Conservation (phyloP, 2,888 invertebrate species). For the Bugulina stolonifera region DNA sequence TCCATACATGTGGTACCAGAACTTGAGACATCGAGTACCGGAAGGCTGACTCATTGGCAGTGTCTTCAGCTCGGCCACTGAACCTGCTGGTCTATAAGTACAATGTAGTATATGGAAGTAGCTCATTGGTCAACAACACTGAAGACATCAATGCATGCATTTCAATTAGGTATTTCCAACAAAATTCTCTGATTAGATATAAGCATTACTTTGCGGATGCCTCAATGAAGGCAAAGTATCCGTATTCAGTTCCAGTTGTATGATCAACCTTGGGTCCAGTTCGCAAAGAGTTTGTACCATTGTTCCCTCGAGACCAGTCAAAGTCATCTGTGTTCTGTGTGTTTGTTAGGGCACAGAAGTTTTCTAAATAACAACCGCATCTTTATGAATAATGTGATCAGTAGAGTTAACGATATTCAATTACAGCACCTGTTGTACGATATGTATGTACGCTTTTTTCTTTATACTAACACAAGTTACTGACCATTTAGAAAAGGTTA, state of each 20-base stretch:
- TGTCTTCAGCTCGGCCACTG: constrained; percentile 5
- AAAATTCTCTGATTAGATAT: neutral
- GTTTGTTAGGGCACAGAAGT: constrained; percentile 21
- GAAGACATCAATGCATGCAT: too few relatives aligned
- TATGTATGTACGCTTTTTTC: too few relatives aligned
- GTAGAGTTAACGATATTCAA: neutral
- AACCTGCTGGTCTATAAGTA: neutral
- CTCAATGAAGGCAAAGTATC: constrained; percentile 59
- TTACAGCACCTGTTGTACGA: too few relatives aligned
- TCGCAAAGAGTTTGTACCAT: constrained; percentile 6
- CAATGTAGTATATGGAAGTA: neutral
- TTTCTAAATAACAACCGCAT: neutral
- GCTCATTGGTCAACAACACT: too few relatives aligned
- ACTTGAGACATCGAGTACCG: constrained; percentile 27
- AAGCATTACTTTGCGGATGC: constrained; percentile 31
- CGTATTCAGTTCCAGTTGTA: constrained; percentile 36
- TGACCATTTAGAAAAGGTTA: too few relatives aligned
- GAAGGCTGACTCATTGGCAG: neutral
- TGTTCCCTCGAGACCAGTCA: constrained; percentile 27
- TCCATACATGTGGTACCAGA: constrained; percentile 30
- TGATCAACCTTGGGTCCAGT: constrained; percentile 36
- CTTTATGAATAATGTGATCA: too few relatives aligned
- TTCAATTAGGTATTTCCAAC: neutral
- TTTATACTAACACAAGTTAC: too few relatives aligned
- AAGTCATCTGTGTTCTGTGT: constrained; percentile 9